Evolutionary conservation across 35 echinoderm and acorn worm genomes (phyloP).

Genomic region (Ophioderma brevispina): DNA sequence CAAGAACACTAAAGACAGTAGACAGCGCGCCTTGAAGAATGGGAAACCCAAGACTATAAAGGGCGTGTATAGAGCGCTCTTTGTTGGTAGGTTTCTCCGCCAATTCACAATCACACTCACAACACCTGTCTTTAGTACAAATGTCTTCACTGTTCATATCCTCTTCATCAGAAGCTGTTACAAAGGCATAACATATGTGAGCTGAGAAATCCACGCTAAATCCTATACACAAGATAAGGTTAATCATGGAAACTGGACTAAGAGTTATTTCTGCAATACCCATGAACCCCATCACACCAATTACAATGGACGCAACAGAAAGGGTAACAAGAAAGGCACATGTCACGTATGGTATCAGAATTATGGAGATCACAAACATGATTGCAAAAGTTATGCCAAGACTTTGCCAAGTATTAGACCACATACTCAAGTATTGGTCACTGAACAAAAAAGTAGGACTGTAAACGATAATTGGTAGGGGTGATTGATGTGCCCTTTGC

Average conservation of each 20-base stretch:
- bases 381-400: conserved; percentile 64
- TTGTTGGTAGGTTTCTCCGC: background rate
- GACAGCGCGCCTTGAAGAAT: conserved; percentile 62
- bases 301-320: conserved; percentile 64
- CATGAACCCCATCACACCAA: conserved; percentile 83
- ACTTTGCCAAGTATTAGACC: conserved; percentile 57
- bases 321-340: conserved; percentile 71
- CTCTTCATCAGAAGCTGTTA: background rate
- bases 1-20: conserved; percentile 55
- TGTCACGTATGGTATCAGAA: conserved; percentile 78
- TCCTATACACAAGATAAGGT: conserved; percentile 77
- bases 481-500: conserved; percentile 7
- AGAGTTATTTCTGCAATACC: conserved; percentile 61
- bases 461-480: conserved; percentile 34
- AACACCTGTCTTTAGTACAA: background rate
- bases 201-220: conserved; percentile 93
- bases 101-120: background rate
- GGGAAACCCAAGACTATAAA: conserved; percentile 66
- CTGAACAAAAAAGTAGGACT: conserved; percentile 71
- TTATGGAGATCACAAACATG: conserved; percentile 75
- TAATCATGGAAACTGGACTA: conserved; percentile 77
- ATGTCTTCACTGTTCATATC: background rate
- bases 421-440: conserved; percentile 68
- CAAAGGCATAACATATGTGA: conserved; percentile 84
- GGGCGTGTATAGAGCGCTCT: conserved; percentile 50